Conservation (phyloP, 2,888 invertebrate genomes). For the Ganaspis brasiliensis region DNA sequence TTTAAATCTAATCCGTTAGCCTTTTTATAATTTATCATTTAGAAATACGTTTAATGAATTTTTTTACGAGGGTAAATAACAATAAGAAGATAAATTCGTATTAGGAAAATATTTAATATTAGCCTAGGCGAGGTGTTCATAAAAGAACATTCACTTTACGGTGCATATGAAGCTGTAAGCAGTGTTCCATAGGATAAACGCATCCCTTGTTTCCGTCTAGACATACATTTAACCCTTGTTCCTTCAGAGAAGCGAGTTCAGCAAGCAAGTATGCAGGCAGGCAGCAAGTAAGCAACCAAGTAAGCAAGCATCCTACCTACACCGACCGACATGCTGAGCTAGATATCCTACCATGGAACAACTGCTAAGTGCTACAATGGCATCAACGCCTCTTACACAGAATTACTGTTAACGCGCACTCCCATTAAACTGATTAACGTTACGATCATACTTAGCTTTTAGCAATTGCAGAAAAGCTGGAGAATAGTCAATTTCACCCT, state of each 20-base stretch:
- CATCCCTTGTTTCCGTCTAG: constrained; percentile 67
- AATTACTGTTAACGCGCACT: constrained; percentile 71
- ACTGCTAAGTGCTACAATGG: constrained; percentile 71
- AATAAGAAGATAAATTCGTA: background rate
- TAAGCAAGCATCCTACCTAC: constrained; percentile 53
- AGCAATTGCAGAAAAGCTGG: constrained; percentile 4
- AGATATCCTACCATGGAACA: constrained; percentile 61
- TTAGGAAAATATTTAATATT: constrained; percentile 26
- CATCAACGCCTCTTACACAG: constrained; percentile 73
- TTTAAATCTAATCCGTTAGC: too few relatives aligned
- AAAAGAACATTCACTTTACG: constrained; percentile 7
- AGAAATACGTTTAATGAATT: too few relatives aligned
- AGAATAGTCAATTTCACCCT: background rate
- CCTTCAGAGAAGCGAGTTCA: constrained; percentile 64
- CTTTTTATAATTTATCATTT: too few relatives aligned
- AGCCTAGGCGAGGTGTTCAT: constrained; percentile 10
- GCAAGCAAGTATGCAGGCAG: constrained; percentile 54
- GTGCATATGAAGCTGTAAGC: constrained; percentile 42
- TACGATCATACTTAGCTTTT: constrained; percentile 49
- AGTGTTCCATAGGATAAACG: constrained; percentile 62
- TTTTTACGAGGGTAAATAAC: too few relatives aligned
- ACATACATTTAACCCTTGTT: constrained; percentile 64
- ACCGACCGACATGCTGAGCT: constrained; percentile 55
- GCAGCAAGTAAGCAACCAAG: constrained; percentile 48
- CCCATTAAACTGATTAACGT: constrained; percentile 69